These are phyloP conservation scores for Myodes glareolus DNA, from an alignment of 2,113 vertebrate genomes.

Conservation along the genomic window DNA sequence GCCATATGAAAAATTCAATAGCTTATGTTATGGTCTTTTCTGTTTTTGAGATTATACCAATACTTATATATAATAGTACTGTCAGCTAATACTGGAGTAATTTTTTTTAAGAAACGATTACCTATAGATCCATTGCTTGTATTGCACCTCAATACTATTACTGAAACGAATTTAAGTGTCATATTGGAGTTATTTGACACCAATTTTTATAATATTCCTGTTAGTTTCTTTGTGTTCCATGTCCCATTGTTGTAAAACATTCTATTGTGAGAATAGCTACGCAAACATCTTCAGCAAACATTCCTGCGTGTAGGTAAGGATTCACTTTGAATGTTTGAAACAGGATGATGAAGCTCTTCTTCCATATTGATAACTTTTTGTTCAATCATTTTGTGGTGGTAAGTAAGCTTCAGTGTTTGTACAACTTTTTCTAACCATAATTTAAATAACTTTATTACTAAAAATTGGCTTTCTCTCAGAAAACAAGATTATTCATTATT, in stretches of 20 bases:
- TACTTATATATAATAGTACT: not conserved
- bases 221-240: not conserved
- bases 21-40: not conserved
- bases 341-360: not conserved
- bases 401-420: not conserved
- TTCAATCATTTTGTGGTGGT: not conserved
- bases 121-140: not conserved
- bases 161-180: not conserved
- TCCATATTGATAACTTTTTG: not conserved
- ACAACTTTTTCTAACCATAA: not conserved
- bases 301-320: not conserved
- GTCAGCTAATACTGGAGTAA: not conserved
- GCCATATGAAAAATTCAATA: not conserved
- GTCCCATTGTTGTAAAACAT: not conserved
- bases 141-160: constrained; percentile 4
- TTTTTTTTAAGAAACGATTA: not conserved
- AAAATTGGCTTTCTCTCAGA: not conserved
- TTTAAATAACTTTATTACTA: not conserved
- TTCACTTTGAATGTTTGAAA: not conserved
- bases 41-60: not conserved
- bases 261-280: not conserved
- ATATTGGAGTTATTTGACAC: not conserved
- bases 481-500: not conserved
- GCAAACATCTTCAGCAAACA: not conserved
- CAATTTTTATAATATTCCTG: not conserved